A percentile compares a stretch with the other conserved stretches of the same genome.
Evolutionary conservation across 2,888 invertebrate species (phyloP).

Genomic region (Tenthredo mesomela): DNA sequence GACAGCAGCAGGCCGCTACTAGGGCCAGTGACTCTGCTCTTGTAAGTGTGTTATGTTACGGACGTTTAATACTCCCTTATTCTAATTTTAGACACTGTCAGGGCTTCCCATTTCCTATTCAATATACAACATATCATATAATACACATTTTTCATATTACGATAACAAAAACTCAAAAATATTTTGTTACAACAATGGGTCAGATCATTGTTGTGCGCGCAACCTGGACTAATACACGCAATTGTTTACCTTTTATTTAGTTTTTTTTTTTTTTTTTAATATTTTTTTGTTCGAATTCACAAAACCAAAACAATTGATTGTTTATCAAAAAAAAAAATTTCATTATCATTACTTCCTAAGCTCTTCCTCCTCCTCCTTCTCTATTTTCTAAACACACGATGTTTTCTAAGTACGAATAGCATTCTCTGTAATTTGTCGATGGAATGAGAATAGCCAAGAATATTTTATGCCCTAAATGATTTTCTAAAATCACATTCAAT

Average conservation of each 20-base stretch:
- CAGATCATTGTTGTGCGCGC: conserved; percentile 27
- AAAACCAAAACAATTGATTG: not conserved
- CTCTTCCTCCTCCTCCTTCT: too few relatives aligned
- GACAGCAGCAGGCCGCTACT: conserved; percentile 57
- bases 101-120: conserved; percentile 40
- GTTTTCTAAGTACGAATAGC: not conserved
- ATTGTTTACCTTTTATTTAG: not conserved
- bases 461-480: not conserved
- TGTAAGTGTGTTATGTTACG: conserved; percentile 48
- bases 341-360: not conserved
- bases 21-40: conserved; percentile 50
- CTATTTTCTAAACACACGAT: not conserved
- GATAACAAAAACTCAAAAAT: conserved; percentile 9
- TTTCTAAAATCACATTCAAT: not conserved
- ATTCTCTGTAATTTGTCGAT: not conserved
- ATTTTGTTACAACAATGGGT: not conserved
- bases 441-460: not conserved
- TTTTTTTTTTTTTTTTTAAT: too few relatives aligned
- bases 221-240: not conserved
- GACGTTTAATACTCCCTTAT: conserved; percentile 40
- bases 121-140: not conserved
- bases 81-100: conserved; percentile 50
- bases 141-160: not conserved
- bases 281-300: not conserved
- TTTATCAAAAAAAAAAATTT: not conserved